A percentile compares a stretch with the other conserved stretches of the same genome.
phyloP scores from a whole-genome alignment of 2,113 vertebrate species.

The Leptocoma aspasia region DNA sequence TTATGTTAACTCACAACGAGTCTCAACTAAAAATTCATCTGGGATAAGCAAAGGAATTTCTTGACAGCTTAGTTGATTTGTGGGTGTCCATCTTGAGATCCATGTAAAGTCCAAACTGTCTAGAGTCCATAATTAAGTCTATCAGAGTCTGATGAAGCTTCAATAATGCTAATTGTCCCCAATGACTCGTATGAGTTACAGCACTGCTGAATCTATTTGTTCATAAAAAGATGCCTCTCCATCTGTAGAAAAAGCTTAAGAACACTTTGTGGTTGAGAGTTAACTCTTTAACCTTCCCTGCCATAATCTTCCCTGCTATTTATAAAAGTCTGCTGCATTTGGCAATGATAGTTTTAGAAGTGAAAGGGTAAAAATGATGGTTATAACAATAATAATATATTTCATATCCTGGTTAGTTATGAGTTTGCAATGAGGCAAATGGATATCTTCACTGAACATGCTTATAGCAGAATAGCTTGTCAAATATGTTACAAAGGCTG shows the following conservation, averaged over 20 bases:
- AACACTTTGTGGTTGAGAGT: not conserved
- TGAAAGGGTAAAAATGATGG: not conserved
- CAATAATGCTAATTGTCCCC: not conserved
- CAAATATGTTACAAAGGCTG: not conserved
- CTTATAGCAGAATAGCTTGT: not conserved
- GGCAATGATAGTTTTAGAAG: not conserved
- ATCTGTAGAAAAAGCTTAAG: not conserved
- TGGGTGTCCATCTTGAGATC: not conserved
- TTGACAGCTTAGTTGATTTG: not conserved
- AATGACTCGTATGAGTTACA: not conserved
- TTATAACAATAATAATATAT: not conserved
- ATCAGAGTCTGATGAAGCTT: not conserved
- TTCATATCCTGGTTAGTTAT: not conserved
- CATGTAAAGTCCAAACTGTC: not conserved
- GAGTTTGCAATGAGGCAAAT: not conserved
- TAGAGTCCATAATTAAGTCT: not conserved
- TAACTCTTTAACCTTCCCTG: not conserved
- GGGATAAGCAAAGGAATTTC: not conserved
- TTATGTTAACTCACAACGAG: not conserved
- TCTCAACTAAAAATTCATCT: not conserved
- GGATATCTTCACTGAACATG: not conserved
- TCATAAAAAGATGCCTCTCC: not conserved
- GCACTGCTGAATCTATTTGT: not conserved
- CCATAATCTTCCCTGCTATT: not conserved
- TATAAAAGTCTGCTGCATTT: not conserved